These are phyloP conservation scores for Caradrina clavipalpis DNA, from an alignment of 2,888 invertebrate genomes.

Conservation along the genomic window DNA sequence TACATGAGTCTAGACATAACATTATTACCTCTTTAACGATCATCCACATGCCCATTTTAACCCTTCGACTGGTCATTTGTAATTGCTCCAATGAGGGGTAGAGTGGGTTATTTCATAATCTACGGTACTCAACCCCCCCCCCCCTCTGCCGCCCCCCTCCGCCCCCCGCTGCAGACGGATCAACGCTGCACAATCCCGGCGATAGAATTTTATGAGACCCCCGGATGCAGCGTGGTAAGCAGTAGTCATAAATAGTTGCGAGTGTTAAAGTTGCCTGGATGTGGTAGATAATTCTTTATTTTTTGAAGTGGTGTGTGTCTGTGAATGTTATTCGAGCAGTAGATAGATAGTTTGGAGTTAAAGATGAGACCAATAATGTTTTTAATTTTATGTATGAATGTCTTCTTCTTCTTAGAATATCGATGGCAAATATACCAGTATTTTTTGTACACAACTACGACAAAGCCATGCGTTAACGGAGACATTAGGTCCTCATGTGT, in stretches of 20 bases:
- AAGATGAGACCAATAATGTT: no score
- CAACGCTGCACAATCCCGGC: conserved; percentile 84
- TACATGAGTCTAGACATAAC: conserved; percentile 30
- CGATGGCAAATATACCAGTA: no score
- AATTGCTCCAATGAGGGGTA: conserved; percentile 63
- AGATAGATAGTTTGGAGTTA: no score
- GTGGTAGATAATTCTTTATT: conserved; percentile 29
- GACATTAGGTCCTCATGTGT: no score
- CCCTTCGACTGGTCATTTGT: conserved; percentile 63
- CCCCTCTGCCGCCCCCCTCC: no score
- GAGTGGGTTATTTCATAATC: conserved; percentile 65
- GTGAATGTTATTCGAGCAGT: no score
- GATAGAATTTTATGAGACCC: conserved; percentile 89
- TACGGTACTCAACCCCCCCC: conserved; percentile 49
- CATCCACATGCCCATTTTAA: conserved; percentile 48
- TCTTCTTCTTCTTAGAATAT: no score
- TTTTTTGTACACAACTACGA: no score
- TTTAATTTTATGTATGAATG: no score
- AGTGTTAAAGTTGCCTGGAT: conserved; percentile 69
- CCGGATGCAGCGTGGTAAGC: conserved; percentile 86
- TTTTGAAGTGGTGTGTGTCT: no score
- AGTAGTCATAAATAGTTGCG: conserved; percentile 83
- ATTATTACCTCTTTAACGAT: conserved; percentile 30
- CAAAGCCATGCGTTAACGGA: no score
- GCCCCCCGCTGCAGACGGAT: conserved; percentile 78